Percentiles rank a stretch among this genome's conserved stretches.
phyloP scores from a whole-genome alignment of 2,888 invertebrate species.

The Actias luna region DNA sequence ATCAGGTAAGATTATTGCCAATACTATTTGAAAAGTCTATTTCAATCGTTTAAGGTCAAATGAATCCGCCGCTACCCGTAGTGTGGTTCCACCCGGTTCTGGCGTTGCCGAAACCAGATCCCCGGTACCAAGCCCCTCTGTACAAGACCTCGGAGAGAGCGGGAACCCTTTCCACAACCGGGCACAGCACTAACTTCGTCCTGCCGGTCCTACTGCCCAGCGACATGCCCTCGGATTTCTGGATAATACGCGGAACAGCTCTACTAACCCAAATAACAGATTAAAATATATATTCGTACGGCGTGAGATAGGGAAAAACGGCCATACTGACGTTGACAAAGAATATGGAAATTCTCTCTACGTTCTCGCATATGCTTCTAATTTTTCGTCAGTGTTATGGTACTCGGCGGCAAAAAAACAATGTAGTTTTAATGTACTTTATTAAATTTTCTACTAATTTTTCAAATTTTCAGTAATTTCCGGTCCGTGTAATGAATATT shows the following conservation, averaged over 20 bases:
- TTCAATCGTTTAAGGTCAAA: constrained; percentile 81
- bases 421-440: no score
- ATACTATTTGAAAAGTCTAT: not conserved
- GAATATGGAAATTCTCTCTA: no score
- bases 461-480: no score
- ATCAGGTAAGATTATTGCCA: no score
- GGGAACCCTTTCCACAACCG: constrained; percentile 93
- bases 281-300: constrained; percentile 51
- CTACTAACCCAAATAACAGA: constrained; percentile 91
- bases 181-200: constrained; percentile 96
- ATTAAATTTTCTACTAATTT: no score
- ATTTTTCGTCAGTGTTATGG: no score
- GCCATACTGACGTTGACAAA: no score
- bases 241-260: constrained; percentile 95
- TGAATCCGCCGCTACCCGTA: constrained; percentile 88
- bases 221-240: constrained; percentile 85
- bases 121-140: constrained; percentile 88
- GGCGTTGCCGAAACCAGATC: constrained; percentile 81
- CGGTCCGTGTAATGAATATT: no score
- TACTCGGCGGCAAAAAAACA: no score
- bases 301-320: no score
- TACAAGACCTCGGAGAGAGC: constrained; percentile 95
- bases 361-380: no score
- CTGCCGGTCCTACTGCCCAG: constrained; percentile 88
- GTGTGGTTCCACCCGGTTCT: constrained; percentile 84